phyloP scores from a whole-genome alignment of 2,888 invertebrate genomes.

The Drosophila aldrichi region DNA sequence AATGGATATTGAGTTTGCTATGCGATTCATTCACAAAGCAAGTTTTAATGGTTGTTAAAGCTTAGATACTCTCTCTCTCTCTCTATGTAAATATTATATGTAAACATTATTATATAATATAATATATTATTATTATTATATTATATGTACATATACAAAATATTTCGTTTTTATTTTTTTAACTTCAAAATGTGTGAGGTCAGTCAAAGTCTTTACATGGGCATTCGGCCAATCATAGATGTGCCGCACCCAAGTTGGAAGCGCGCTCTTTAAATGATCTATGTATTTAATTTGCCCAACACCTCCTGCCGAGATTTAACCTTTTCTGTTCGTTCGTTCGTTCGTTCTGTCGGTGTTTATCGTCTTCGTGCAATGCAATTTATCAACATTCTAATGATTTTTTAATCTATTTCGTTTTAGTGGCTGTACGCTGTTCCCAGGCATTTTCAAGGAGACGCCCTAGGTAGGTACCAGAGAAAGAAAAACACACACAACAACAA shows the following conservation, averaged over 20 bases:
- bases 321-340: conserved; percentile 18
- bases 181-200: conserved; percentile 25
- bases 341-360: not conserved
- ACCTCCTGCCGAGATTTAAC: conserved; percentile 58
- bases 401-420: conserved; percentile 64
- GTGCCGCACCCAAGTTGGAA: conserved; percentile 11
- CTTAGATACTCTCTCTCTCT: not conserved
- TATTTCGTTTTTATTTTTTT: too few relatives aligned
- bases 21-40: conserved; percentile 18
- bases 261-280: conserved; percentile 47
- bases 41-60: not conserved
- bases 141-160: too few relatives aligned
- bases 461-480: conserved; percentile 39
- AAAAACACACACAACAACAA: not conserved
- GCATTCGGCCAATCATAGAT: conserved; percentile 5
- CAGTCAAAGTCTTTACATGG: conserved; percentile 14
- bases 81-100: too few relatives aligned
- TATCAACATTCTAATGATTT: conserved; percentile 72
- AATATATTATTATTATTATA: too few relatives aligned
- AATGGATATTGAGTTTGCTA: conserved; percentile 40
- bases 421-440: conserved; percentile 51
- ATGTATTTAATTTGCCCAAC: conserved; percentile 61
- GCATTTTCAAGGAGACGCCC: conserved; percentile 27
- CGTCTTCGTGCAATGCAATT: conserved; percentile 48
- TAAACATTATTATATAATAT: too few relatives aligned